Conservation (phyloP, 2,113 vertebrate species). For the Ornithorhynchus anatinus region DNA sequence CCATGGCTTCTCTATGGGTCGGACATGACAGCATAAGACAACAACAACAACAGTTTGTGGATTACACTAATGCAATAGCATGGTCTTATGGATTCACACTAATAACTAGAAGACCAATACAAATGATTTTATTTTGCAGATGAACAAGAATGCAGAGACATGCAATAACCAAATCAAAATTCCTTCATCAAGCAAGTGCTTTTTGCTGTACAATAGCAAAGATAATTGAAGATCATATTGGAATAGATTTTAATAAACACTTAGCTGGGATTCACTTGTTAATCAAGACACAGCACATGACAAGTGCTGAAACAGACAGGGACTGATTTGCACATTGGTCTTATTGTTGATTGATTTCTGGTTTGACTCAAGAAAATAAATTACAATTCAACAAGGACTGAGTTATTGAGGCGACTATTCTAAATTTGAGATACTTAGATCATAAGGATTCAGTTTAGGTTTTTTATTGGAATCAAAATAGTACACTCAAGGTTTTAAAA, state of each 20-base stretch:
- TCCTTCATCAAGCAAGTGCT: slow-evolving; percentile 48
- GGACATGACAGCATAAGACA: no score
- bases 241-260: slow-evolving; percentile 30
- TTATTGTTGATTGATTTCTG: slow-evolving; percentile 45
- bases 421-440: no score
- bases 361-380: background rate
- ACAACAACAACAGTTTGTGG: background rate
- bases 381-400: background rate
- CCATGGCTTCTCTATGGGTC: no score
- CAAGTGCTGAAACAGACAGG: slow-evolving; percentile 17
- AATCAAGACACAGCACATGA: slow-evolving; percentile 32
- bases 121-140: slow-evolving; percentile 30
- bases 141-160: slow-evolving; percentile 21
- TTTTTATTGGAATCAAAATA: no score
- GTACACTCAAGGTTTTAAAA: no score
- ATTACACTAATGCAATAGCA: slow-evolving; percentile 16
- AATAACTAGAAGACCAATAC: slow-evolving; percentile 40
- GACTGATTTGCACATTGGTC: slow-evolving; percentile 20
- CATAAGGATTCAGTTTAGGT: no score
- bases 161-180: slow-evolving; percentile 50
- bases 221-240: slow-evolving; percentile 44
- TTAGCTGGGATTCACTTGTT: slow-evolving; percentile 36
- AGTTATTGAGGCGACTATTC: background rate
- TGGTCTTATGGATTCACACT: slow-evolving; percentile 22
- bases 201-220: slow-evolving; percentile 31